Evolutionary conservation across 2,888 invertebrate species (phyloP).

Genomic region (Amphimallon solstitiale): DNA sequence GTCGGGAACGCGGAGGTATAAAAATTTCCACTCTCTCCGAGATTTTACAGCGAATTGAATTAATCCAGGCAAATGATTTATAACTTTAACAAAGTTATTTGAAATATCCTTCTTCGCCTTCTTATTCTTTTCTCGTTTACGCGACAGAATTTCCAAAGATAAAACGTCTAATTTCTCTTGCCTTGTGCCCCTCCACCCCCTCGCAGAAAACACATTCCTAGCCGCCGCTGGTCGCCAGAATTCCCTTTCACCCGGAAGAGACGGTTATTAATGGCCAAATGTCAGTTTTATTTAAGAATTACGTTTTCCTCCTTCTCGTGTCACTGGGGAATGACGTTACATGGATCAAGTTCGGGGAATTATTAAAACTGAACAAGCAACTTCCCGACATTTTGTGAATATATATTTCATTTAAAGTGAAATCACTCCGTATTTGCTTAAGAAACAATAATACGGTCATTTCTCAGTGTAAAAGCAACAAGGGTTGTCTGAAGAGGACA

Average conservation of each 20-base stretch:
- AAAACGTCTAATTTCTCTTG: conserved; percentile 25
- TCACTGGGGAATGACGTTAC: background rate
- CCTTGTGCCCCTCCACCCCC: too few species aligned
- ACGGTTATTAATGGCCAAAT: conserved; percentile 20
- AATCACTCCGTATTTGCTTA: too few species aligned
- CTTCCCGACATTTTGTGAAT: too few species aligned
- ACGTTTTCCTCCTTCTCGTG: background rate
- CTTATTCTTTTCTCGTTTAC: background rate
- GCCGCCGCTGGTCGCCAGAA: background rate
- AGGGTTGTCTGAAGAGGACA: too few species aligned
- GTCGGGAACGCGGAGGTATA: background rate
- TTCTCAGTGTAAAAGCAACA: too few species aligned
- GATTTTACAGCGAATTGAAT: conserved; percentile 15
- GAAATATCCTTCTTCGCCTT: background rate
- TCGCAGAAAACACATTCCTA: background rate
- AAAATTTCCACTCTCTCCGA: conserved; percentile 5
- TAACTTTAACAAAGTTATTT: conserved; percentile 18
- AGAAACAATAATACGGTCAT: too few species aligned
- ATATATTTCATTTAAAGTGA: background rate
- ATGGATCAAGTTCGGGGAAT: background rate
- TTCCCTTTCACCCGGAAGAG: background rate
- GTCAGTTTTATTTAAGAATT: conserved; percentile 12
- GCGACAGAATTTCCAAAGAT: conserved; percentile 19
- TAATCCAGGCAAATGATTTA: conserved; percentile 20
- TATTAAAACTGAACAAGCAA: too few species aligned